A percentile compares a stretch with the other conserved stretches of the same genome.
These are phyloP conservation scores for Limosa lapponica DNA, from an alignment of 2,797 vertebrate genomes.

Conservation along the genomic window DNA sequence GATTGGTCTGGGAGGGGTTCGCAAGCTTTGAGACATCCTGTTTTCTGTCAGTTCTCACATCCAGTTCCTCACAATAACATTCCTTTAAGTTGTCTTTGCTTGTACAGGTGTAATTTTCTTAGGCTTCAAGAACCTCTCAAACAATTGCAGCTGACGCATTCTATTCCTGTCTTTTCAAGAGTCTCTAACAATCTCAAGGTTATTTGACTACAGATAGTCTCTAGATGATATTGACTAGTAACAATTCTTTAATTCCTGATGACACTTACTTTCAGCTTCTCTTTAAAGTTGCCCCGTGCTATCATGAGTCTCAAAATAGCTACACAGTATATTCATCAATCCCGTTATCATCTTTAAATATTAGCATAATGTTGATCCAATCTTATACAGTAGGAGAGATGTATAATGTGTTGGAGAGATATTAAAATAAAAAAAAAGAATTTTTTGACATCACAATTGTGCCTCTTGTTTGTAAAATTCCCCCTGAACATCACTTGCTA, in stretches of 20 bases:
- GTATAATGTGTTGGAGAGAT: background rate
- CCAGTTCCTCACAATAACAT: background rate
- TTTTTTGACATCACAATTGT: fast-evolving
- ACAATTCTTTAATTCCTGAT: background rate
- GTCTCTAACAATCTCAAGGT: background rate
- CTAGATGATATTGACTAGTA: background rate
- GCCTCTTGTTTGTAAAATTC: background rate
- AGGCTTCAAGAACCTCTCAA: background rate
- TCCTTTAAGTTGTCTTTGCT: background rate
- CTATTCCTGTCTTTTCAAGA: background rate
- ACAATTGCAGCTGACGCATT: background rate
- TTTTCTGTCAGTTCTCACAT: too few species aligned
- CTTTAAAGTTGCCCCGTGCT: fast-evolving
- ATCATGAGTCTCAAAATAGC: background rate
- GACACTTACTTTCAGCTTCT: background rate
- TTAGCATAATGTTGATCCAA: background rate
- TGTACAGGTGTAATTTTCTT: background rate
- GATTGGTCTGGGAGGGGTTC: too few species aligned
- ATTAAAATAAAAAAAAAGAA: background rate
- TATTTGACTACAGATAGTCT: background rate
- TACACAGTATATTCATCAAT: background rate
- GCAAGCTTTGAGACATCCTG: too few species aligned
- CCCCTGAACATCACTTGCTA: background rate
- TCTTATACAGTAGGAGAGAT: background rate
- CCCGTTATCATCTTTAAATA: background rate